Evolutionary conservation across 2,797 vertebrate genomes (phyloP), one percentile per base, ranked within the genome.

Genomic region (Schizothorax lantsangensis): DNA sequence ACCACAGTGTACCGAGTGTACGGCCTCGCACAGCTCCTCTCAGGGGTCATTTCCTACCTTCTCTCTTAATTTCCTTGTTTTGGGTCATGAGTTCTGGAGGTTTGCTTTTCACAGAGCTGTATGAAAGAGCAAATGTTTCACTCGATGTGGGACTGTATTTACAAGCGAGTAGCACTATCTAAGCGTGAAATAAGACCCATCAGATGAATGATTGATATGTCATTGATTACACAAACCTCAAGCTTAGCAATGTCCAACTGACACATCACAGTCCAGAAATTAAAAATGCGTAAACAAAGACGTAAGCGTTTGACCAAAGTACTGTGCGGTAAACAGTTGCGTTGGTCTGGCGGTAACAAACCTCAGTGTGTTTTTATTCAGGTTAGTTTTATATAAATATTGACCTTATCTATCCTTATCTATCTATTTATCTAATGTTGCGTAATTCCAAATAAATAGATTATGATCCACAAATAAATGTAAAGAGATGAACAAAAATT

Each of bases 31-130:
- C 80, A 89, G 92, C 92, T 89, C 79, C 89, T 94, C 93, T 93
- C 72, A 93, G 90, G 91, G 91, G 93, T 94, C 90, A 95, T 95
- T 96, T 96, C 94, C 95, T 94, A 93, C 94, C 93, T 94, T 95
- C 95, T 93, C 90, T 90, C 94, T 92, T 91, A 93, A 96, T 95
- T 96, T 96, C 95, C 95, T 95, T 82, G 2, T 81, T 88, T 72
- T 26, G 6, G 91, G 89, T 94, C 92, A 91, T 23, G 71, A 11
- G 57, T 75, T 69, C 81, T 86, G 91, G 94, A 91, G 93, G 91
- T 89, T 88, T 88, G 91, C 8, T 87, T 64, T 93, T 94, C 92
- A 93, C 90, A 89, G 86, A 73, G 84, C 85, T 71, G 85, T 74
- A 94, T 92, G 92, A 91, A 88, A 89, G 90, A 88, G 88, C 84